Conservation (phyloP, 2,797 vertebrate genomes). For the Tinamus major region DNA sequence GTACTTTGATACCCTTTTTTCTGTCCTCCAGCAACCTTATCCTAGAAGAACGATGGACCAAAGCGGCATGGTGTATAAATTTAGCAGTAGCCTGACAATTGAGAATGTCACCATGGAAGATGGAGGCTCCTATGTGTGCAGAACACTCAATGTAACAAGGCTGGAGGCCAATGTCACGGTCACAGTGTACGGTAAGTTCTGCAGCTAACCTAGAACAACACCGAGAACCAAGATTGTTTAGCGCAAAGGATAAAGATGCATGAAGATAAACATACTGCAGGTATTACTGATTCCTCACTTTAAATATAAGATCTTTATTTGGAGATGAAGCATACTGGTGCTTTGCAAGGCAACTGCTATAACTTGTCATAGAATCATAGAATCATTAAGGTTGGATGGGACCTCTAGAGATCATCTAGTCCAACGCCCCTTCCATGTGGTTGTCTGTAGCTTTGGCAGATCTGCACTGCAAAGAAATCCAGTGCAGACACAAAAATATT, state of each 20-base stretch:
- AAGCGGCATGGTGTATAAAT: accelerated
- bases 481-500: accelerated
- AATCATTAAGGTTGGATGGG: no score
- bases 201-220: neutral
- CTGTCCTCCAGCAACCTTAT: conserved; percentile 25
- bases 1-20: neutral
- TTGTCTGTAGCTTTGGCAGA: neutral
- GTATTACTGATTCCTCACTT: neutral
- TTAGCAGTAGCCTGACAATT: conserved; percentile 76
- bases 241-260: neutral
- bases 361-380: neutral
- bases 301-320: neutral
- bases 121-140: conserved; percentile 84
- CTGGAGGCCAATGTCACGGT: conserved; percentile 72
- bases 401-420: no score
- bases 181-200: conserved; percentile 82
- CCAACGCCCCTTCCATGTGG: neutral
- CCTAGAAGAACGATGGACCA: neutral
- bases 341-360: neutral
- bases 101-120: conserved; percentile 83
- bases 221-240: neutral
- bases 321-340: neutral
- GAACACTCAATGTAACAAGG: conserved; percentile 38
- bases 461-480: neutral
- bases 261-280: neutral